phyloP scores from a whole-genome alignment of 2,113 vertebrate genomes.

The Telmatochromis sp. region DNA sequence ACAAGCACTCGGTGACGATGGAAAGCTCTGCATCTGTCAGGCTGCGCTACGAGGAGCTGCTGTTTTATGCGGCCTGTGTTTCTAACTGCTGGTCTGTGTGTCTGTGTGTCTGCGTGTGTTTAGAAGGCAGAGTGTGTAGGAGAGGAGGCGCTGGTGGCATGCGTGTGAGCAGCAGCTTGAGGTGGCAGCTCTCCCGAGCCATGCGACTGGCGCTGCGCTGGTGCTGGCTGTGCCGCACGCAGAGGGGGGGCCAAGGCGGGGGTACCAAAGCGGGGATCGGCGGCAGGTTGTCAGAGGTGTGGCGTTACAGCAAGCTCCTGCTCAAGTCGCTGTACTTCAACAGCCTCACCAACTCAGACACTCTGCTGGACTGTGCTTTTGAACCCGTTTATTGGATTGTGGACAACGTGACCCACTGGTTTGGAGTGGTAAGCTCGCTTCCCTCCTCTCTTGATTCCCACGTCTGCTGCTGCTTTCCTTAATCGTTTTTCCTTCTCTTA shows the following conservation, averaged over 20 bases:
- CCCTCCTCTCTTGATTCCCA: not conserved
- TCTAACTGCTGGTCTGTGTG: slow-evolving; percentile 54
- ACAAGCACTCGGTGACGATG: not conserved
- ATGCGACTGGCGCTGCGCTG: slow-evolving; percentile 82
- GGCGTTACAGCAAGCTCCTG: slow-evolving; percentile 82
- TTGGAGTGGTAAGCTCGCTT: slow-evolving; percentile 84
- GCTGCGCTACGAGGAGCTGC: slow-evolving; percentile 34
- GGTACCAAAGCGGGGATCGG: slow-evolving; percentile 5
- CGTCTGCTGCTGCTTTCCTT: not conserved
- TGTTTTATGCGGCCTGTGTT: slow-evolving; percentile 42
- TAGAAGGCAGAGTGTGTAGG: slow-evolving; percentile 45
- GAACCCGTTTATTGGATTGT: slow-evolving; percentile 96
- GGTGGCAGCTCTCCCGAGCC: slow-evolving; percentile 75
- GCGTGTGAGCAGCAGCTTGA: slow-evolving; percentile 73
- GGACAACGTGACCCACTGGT: slow-evolving; percentile 93
- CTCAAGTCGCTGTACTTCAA: slow-evolving; percentile 85
- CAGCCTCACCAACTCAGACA: slow-evolving; percentile 82
- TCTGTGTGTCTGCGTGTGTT: slow-evolving; percentile 57
- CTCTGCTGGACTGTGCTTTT: slow-evolving; percentile 85
- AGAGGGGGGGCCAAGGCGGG: slow-evolving; percentile 55
- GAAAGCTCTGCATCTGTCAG: not conserved
- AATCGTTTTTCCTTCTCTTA: not conserved
- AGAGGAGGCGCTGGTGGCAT: slow-evolving; percentile 54
- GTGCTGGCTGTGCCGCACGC: slow-evolving; percentile 74
- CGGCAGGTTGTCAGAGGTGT: slow-evolving; percentile 65